phyloP scores from a whole-genome alignment of 2,113 vertebrate genomes.

The Cottus gobio region DNA sequence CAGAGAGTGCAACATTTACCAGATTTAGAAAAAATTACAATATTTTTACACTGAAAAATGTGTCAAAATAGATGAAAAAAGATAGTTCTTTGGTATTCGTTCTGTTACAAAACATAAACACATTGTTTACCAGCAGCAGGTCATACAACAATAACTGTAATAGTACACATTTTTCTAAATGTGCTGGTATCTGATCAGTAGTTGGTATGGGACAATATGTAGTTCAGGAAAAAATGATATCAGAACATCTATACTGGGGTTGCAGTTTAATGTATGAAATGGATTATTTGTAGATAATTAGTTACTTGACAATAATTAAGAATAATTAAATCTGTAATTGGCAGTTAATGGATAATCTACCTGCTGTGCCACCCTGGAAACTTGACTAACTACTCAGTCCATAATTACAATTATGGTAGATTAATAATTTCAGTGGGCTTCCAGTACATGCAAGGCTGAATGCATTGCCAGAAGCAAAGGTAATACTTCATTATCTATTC shows the following conservation, averaged over 20 bases:
- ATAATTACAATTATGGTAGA: constrained; percentile 74
- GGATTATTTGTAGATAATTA: constrained; percentile 66
- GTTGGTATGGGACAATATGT: too few species aligned
- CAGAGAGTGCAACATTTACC: neutral
- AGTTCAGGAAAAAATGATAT: neutral
- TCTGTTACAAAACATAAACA: neutral
- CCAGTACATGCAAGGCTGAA: constrained; percentile 49
- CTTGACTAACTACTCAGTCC: constrained; percentile 67
- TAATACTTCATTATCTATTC: constrained; percentile 68
- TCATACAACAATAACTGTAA: neutral
- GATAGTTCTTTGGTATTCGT: neutral
- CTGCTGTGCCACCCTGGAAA: constrained; percentile 65
- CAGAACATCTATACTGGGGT: constrained; percentile 3
- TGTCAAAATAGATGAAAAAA: too few species aligned
- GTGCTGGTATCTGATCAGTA: neutral
- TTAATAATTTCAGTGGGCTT: constrained; percentile 75
- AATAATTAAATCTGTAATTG: constrained; percentile 71
- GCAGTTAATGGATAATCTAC: constrained; percentile 71
- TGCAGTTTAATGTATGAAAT: constrained; percentile 47
- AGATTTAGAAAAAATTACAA: too few species aligned
- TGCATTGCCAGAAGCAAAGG: constrained; percentile 32
- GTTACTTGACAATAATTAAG: constrained; percentile 69
- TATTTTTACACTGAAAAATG: too few species aligned
- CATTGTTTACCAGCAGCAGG: neutral
- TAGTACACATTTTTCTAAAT: too few species aligned